Evolutionary conservation across 1,140 invertebrate species (phyloP), one percentile per base, ranked within the genome.

Genomic region (Hycleus cichorii): DNA sequence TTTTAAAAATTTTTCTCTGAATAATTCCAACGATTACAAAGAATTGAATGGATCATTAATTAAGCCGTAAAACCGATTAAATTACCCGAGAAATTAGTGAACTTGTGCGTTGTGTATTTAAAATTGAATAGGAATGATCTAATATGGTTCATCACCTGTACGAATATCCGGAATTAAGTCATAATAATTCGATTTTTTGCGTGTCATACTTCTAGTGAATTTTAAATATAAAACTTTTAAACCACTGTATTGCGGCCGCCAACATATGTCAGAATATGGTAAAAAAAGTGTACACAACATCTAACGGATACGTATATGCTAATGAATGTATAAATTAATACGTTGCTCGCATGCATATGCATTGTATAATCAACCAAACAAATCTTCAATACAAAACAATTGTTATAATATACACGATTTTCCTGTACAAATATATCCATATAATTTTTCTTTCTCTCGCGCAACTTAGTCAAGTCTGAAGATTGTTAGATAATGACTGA

Each of bases 241-340:
- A 66, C 64, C 63, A 65, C 62, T 65, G 62, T 64, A 64, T 18
- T 18, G 18, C 18, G 18, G 59, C 66, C 9, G 40, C 3, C 40
- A 32, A 32, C 32, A 32, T 32, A 32, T 32, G 32, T 32, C 64
- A 68, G 63, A 66, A 69, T 66, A 69, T 68, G 68, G 64, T 64
- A 62, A 64, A 70, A 70, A 69, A 70, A 70, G 65, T 60, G 27
- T 32, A 32, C 32, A 32, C 32, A 32, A 32, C 32, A 62, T 68
- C 69, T 72, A 70, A 69, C 70, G 70, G 70, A 72, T 72, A 72
- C 69, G 70, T 66, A 69, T 72, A 72, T 72, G 70, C 69, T 70
- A 72, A 72, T 72, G 66, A 70, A 64, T 65, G 70, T 70, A 70
- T 72, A 72, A 72, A 72, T 72, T 72, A 72, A 72, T 72, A 70